Evolutionary conservation across 1,140 invertebrate genomes (phyloP).

Genomic region (Chlorops oryzae): DNA sequence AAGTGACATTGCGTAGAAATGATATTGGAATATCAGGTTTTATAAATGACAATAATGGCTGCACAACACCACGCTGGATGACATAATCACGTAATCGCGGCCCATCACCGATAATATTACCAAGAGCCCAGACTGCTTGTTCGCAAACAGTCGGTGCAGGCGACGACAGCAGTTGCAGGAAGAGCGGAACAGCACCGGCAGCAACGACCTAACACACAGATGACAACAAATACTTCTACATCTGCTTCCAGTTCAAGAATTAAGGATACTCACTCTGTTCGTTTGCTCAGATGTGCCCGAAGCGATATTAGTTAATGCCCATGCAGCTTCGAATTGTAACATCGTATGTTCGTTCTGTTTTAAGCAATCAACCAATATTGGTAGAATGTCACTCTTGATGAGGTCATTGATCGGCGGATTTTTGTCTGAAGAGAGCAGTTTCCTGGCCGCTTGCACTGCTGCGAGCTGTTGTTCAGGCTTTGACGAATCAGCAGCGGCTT

Average conservation of each 20-base stretch:
- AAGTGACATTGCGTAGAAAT: slow-evolving; percentile 94
- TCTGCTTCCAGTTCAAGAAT: no score
- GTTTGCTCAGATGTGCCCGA: slow-evolving; percentile 95
- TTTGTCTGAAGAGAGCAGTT: slow-evolving; percentile 91
- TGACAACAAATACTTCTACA: background rate
- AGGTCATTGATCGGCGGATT: slow-evolving; percentile 99
- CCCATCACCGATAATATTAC: slow-evolving; percentile 92
- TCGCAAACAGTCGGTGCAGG: slow-evolving; percentile 97
- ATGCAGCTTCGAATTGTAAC: slow-evolving; percentile 97
- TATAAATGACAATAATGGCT: slow-evolving; percentile 83
- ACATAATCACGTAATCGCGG: slow-evolving; percentile 85
- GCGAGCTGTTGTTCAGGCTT: slow-evolving; percentile 68
- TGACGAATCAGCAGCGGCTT: slow-evolving; percentile 62
- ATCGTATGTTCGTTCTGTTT: slow-evolving; percentile 80
- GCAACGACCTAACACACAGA: slow-evolving; percentile 68
- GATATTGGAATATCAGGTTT: slow-evolving; percentile 87
- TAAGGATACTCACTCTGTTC: slow-evolving; percentile 55
- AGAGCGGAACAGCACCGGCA: slow-evolving; percentile 91
- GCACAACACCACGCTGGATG: slow-evolving; percentile 83
- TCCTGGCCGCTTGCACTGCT: slow-evolving; percentile 83
- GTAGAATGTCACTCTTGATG: slow-evolving; percentile 88
- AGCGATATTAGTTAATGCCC: slow-evolving; percentile 99
- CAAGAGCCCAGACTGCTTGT: slow-evolving; percentile 97
- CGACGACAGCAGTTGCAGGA: slow-evolving; percentile 84
- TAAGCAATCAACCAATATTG: slow-evolving; percentile 86